Percentiles rank a stretch among this genome's conserved stretches.
These are phyloP conservation scores for Lucilia cuprina DNA, from an alignment of 1,140 invertebrate species.

Conservation along the genomic window DNA sequence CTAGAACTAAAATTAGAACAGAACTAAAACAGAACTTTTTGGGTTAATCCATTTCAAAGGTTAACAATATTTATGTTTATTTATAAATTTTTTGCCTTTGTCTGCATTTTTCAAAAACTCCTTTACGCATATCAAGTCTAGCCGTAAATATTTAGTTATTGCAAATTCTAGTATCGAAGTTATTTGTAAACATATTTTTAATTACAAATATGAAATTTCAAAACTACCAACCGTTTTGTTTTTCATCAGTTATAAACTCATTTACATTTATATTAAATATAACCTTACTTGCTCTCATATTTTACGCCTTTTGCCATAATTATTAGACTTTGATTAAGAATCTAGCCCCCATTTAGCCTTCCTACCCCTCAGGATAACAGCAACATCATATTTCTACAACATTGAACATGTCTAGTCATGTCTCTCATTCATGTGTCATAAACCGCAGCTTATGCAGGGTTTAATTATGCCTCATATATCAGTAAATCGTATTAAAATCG, in stretches of 20 bases:
- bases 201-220: too few species aligned
- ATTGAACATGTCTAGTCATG: constrained; percentile 24
- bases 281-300: constrained; percentile 6
- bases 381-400: neutral
- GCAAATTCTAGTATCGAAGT: too few species aligned
- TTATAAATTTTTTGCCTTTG: too few species aligned
- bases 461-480: constrained; percentile 62
- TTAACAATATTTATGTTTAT: too few species aligned
- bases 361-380: neutral
- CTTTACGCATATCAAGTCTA: too few species aligned
- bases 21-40: too few species aligned
- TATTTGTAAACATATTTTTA: too few species aligned
- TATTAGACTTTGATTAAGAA: constrained; percentile 10
- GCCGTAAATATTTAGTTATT: too few species aligned
- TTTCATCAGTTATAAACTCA: neutral
- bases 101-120: too few species aligned
- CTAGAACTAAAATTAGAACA: too few species aligned
- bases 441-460: constrained; percentile 51
- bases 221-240: neutral
- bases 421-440: constrained; percentile 29
- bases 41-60: too few species aligned
- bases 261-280: constrained; percentile 39
- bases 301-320: neutral
- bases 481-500: constrained; percentile 38
- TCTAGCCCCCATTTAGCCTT: neutral